Base-by-base conservation (phyloP, 2,797 vertebrate genomes). In the Neosilurus mollespiculum region DNA sequence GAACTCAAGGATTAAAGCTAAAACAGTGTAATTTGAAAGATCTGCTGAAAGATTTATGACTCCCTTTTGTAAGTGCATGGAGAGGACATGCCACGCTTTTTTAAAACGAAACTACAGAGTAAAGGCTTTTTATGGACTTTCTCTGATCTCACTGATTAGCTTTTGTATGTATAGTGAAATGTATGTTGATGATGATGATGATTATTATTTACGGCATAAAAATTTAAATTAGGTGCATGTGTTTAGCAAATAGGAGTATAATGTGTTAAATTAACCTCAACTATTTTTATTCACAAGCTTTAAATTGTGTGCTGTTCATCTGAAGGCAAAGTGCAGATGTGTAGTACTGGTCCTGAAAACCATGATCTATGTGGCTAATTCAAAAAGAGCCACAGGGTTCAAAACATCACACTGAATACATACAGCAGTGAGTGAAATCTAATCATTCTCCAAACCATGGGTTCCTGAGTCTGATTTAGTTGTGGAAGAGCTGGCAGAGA, bases 401-500 rank as follows among this genome's bases (percentile, higher is more conserved):
- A 83, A 86, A 84, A 84, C 81, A 87, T 86, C 71, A 81, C 67
- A 82, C 51, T 82, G 71, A 82, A 82, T 53, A 84, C 54, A 61
- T 81, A 82, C 75, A 64, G 73, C 87, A 82, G 78, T 58, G 79
- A 66, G 84, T 84, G 82, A 88, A 86, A 88, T 66, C 77, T 81
- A 84, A 87, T 82, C 71, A 64, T 26, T n/a, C 78, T 77, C 80
- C 43, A 78, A 83, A 78, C 75, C 34, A 83, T 83, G 80, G 69
- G 66, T 83, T 67, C 24, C 75, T 86, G 72, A 78, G 65, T 86
- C 78, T 85, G 83, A 83, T 87, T 85, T 84, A 84, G 84, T 81
- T 87, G 75, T 88, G 86, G 87, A 88, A 84, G 86, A 62, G 81
- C 77, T 87, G 86, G 87, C 84, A 82, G 71, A n/a, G 53, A 70